Base-by-base conservation (phyloP, 2,888 invertebrate species). In the Pammene aurita region DNA sequence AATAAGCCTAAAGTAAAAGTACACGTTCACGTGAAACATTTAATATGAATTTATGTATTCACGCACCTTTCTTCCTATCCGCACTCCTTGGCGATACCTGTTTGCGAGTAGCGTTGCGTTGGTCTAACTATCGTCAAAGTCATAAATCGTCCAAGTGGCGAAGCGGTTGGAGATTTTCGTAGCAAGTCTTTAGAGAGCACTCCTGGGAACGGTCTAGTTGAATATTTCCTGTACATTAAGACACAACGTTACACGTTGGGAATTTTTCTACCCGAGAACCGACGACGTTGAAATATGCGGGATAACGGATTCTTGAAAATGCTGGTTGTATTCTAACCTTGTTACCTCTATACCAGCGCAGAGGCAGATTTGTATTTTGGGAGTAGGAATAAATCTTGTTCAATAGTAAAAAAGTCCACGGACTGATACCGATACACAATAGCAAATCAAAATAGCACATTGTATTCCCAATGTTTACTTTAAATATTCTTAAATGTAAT, bases 81-180 rank as follows among this genome's bases (percentile, higher is more conserved):
- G 13, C 46, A 52, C 58, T 60, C 69, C 64, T 34, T 69, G 65
- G 52, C 48, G 57, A 72, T 81, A 85, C 84, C 84, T 83, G 84
- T 79, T 81, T 79, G 80, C 78, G 78, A 79, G 76, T 73, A 79
- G 73, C 77, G 81, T 82, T 82, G 79, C 80, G 80, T 80, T 84
- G 78, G 83, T 81, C 81, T 85, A 87, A 87, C 84, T 86, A 83
- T 84, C 80, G 76, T 80, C 81, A 86, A 88, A 87, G 76, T 80
- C 81, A 86, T 89, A 87, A 88, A 88, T 86, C 84, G 80, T 82
- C 79, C 80, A 81, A 83, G 82, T 84, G 83, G 85, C 79, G 82
- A 83, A 83, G 78, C 79, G 78, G 78, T 66, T 79, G 73, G 78
- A 82, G 82, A 85, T 86, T 87, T 87, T 86, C 83, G 78, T 78